phyloP scores from a whole-genome alignment of 2,113 vertebrate species.

The Syrmaticus mikado region DNA sequence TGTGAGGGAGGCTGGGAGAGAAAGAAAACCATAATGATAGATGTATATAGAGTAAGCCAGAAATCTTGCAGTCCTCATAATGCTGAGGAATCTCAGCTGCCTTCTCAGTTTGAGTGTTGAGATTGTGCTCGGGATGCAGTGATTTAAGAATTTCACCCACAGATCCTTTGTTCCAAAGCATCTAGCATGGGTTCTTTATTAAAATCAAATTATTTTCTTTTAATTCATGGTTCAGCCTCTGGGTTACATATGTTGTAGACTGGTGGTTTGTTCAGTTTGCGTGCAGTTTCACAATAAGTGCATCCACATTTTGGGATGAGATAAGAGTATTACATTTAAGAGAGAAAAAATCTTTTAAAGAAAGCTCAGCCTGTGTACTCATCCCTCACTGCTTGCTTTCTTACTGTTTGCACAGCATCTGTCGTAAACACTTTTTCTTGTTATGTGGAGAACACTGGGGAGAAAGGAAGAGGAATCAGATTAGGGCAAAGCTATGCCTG shows the following conservation, averaged over 20 bases:
- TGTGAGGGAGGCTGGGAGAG: background rate
- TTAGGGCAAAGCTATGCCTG: background rate
- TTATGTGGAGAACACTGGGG: background rate
- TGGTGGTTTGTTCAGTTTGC: background rate
- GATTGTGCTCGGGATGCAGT: background rate
- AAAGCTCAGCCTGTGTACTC: background rate
- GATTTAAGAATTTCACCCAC: background rate
- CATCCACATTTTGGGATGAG: background rate
- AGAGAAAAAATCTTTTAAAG: background rate
- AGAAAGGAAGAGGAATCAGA: background rate
- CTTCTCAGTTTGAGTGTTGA: background rate
- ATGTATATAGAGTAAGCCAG: background rate
- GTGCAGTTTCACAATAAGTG: background rate
- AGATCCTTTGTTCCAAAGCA: background rate
- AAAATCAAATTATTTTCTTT: background rate
- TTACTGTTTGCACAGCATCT: background rate
- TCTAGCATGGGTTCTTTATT: background rate
- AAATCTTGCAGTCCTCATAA: background rate
- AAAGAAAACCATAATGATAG: background rate
- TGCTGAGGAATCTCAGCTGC: background rate
- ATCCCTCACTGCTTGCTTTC: background rate
- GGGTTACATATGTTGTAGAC: background rate
- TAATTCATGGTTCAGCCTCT: background rate
- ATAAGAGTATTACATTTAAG: background rate
- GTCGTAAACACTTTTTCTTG: background rate